phyloP scores from a whole-genome alignment of 2,797 vertebrate species.

The Xyrichtys novacula region DNA sequence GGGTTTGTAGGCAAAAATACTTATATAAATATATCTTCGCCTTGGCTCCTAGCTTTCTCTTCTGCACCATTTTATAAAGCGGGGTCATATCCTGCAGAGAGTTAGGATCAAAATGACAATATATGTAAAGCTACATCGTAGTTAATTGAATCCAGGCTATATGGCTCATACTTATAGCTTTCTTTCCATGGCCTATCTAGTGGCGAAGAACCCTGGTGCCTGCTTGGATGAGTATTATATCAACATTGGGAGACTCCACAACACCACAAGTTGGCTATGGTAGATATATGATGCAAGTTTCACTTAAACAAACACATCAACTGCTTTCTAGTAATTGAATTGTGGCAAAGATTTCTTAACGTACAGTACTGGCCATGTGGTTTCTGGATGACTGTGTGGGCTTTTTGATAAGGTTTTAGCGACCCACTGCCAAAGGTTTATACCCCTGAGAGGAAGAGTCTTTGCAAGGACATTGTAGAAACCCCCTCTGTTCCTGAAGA shows the following conservation, averaged over 20 bases:
- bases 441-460: too few relatives aligned
- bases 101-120: slow-evolving; percentile 52
- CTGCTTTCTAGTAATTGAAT: slow-evolving; percentile 54
- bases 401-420: not conserved
- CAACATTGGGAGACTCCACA: slow-evolving; percentile 53
- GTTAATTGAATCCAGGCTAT: slow-evolving; percentile 58
- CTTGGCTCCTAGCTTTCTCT: slow-evolving; percentile 26
- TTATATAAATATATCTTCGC: slow-evolving; percentile 39
- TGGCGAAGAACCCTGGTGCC: slow-evolving; percentile 60
- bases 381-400: not conserved
- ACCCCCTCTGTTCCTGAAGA: too few relatives aligned
- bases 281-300: slow-evolving; percentile 45
- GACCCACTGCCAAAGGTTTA: not conserved
- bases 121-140: slow-evolving; percentile 44
- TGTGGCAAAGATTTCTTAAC: slow-evolving; percentile 45
- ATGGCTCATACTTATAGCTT: slow-evolving; percentile 28
- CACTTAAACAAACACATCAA: slow-evolving; percentile 41
- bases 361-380: not conserved
- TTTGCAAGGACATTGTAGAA: too few relatives aligned
- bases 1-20: slow-evolving; percentile 30
- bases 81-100: slow-evolving; percentile 36
- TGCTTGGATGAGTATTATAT: slow-evolving; percentile 45
- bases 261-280: slow-evolving; percentile 46
- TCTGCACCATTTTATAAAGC: slow-evolving; percentile 36
- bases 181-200: slow-evolving; percentile 35